Conservation (phyloP, 92 coral and sea anemone species). For the Bergia sp. region DNA sequence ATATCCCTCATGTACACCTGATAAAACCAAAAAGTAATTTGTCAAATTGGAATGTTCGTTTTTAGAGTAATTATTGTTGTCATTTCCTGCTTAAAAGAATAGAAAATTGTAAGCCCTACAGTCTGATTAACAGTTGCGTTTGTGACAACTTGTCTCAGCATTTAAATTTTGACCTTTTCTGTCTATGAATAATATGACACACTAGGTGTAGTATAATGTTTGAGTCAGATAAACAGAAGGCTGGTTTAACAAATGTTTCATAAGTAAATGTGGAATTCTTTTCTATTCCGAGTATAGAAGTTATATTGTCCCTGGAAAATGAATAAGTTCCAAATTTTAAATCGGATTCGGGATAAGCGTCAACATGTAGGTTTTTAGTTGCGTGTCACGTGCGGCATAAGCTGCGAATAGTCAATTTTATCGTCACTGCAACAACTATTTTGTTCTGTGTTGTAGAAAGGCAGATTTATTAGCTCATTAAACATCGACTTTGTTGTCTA, state of each 20-base stretch:
- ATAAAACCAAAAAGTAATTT: background rate
- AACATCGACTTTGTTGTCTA: background rate
- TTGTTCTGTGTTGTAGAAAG: background rate
- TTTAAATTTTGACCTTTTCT: background rate
- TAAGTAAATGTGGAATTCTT: background rate
- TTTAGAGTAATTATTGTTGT: background rate
- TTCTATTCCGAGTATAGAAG: background rate
- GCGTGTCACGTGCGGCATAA: background rate
- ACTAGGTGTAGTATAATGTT: background rate
- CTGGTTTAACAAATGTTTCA: background rate
- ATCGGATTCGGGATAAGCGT: background rate
- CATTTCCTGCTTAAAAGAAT: slow-evolving; percentile 2
- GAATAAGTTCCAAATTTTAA: background rate
- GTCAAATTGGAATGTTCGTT: background rate
- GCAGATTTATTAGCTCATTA: background rate
- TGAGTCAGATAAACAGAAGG: background rate
- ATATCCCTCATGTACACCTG: too few relatives aligned
- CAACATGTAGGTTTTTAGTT: too few relatives aligned
- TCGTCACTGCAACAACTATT: background rate
- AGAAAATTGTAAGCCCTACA: background rate
- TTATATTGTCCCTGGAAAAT: background rate
- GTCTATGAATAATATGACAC: background rate
- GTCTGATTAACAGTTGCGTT: background rate
- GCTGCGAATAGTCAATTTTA: background rate
- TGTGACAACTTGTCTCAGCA: background rate